Evolutionary conservation across 2,797 vertebrate species (phyloP).

Genomic region (Peromyscus melanophrys): DNA sequence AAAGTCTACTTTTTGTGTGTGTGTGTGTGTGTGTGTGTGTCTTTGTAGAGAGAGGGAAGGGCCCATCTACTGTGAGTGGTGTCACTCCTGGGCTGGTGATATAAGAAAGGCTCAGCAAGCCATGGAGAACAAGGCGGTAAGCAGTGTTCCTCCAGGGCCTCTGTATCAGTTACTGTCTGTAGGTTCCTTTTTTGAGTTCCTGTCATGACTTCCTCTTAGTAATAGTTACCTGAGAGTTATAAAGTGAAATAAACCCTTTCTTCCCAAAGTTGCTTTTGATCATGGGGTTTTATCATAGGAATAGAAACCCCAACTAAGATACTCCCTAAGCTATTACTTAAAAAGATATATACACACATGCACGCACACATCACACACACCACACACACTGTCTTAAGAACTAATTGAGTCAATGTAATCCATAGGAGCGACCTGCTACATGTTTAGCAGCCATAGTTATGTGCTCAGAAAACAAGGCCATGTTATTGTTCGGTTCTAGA

Average conservation of each 20-base stretch:
- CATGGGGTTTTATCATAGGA: neutral
- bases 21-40: neutral
- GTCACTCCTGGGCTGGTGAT: neutral
- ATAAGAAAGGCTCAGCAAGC: neutral
- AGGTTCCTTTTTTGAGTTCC: neutral
- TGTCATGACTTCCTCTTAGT: neutral
- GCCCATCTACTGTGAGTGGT: neutral
- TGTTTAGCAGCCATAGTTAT: neutral
- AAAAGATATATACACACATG: too few species aligned
- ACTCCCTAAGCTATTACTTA: neutral
- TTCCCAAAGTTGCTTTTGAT: neutral
- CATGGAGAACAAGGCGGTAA: neutral
- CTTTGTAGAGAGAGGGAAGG: too few species aligned
- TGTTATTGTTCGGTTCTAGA: neutral
- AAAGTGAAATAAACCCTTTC: neutral
- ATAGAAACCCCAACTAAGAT: neutral
- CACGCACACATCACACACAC: neutral
- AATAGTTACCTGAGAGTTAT: neutral
- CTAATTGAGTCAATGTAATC: neutral
- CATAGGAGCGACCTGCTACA: neutral
- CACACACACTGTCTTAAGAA: neutral
- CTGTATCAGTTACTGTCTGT: too few species aligned
- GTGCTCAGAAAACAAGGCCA: neutral
- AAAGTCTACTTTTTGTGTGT: neutral
- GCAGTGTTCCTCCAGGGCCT: neutral